Evolutionary conservation across 1,140 invertebrate genomes (phyloP), one percentile per base, ranked within the genome.

Genomic region (Hypothenemus hampei): DNA sequence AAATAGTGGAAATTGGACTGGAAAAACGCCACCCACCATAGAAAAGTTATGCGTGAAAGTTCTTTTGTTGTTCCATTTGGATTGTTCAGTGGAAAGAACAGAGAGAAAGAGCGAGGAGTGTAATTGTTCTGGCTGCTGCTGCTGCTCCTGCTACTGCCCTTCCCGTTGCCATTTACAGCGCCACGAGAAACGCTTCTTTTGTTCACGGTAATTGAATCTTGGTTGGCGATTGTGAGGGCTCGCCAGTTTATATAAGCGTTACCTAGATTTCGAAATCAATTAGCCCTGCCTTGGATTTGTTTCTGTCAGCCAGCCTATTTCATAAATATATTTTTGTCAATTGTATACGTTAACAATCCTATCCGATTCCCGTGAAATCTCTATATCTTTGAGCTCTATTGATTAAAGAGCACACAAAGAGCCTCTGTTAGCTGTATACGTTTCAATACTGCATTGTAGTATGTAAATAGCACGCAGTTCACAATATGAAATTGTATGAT

Each of bases 151-250:
- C n/a, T n/a, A n/a, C n/a, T n/a, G n/a, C n/a, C n/a, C n/a, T n/a
- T n/a, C 49, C 62, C 50, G 52, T 60, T 64, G 65, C 64, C 65
- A 67, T 67, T 67, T 65, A 61, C 65, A 64, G 63, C 40, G 22
- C 40, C 51, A 47, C 21, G 58, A 63, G 63, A 55, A 63, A 64
- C 57, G 64, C 57, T 65, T 65, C 65, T 67, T 67, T 67, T 67
- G 65, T 67, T 64, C 58, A 57, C 58, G 64, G 58, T 67, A 67
- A 67, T 67, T 67, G 65, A 65, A 67, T 65, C 61, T 49, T 63
- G 60, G 31, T 60, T 57, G 55, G 59, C 60, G 60, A 65, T 65
- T 65, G 62, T 65, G 56, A 57, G 55, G 57, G 20, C 49, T 58
- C 48, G 59, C 45, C 57, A 49, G 58, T 59, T 63, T 65, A 58